Percentiles rank a stretch among this genome's conserved stretches.
These are phyloP conservation scores for Ageneiosus marmoratus DNA, from an alignment of 2,113 vertebrate species.

Conservation along the genomic window DNA sequence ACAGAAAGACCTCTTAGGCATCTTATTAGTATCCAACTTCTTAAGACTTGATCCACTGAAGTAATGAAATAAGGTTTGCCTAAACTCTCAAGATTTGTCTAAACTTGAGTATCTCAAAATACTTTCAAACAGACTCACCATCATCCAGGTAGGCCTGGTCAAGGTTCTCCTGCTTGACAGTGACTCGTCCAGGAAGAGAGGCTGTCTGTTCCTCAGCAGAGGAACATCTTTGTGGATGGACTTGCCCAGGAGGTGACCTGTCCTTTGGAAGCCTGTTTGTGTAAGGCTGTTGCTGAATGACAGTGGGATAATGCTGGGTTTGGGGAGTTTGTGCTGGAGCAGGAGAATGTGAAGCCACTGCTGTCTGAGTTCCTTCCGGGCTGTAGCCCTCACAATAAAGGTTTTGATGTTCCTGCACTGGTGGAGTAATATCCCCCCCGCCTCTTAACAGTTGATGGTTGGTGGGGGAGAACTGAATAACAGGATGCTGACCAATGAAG, in stretches of 20 bases:
- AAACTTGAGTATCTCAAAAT: no score
- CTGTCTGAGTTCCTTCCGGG: constrained; percentile 47
- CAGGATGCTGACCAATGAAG: constrained; percentile 66
- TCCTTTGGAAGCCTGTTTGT: constrained; percentile 64
- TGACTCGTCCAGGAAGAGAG: constrained; percentile 77
- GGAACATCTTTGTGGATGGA: constrained; percentile 72
- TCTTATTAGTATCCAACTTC: not conserved
- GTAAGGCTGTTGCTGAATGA: constrained; percentile 89
- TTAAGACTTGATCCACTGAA: not conserved
- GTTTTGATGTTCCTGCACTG: constrained; percentile 83
- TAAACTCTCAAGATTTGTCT: not conserved
- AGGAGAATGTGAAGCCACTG: constrained; percentile 62
- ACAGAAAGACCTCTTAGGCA: not conserved
- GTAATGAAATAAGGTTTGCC: not conserved
- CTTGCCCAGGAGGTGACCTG: constrained; percentile 59
- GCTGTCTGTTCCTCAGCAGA: constrained; percentile 75
- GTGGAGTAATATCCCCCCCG: constrained; percentile 72
- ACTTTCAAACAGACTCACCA: constrained; percentile 73
- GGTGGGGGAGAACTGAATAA: constrained; percentile 93
- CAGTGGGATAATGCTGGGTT: constrained; percentile 80
- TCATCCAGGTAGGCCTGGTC: constrained; percentile 98
- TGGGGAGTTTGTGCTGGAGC: constrained; percentile 73
- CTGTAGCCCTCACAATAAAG: constrained; percentile 89
- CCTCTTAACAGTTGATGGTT: constrained; percentile 82
- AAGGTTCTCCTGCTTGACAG: constrained; percentile 94